Conservation (phyloP, 2,113 vertebrate species). For the Paradisaea rubra region DNA sequence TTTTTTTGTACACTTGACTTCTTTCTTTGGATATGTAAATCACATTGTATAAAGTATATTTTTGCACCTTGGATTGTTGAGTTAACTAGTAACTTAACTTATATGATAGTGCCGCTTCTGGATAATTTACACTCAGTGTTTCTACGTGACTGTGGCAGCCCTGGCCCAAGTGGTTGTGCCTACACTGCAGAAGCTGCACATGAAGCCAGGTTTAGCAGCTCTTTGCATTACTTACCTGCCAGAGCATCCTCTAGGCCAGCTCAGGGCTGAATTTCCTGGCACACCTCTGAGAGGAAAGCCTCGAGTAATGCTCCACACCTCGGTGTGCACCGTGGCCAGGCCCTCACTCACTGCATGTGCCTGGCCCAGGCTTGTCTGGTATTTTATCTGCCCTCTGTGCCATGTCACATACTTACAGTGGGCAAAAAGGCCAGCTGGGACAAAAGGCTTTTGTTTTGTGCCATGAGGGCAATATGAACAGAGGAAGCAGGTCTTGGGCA, state of each 20-base stretch:
- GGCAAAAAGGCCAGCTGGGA: background rate
- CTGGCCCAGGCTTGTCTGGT: background rate
- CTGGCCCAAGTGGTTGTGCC: background rate
- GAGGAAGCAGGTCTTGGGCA: background rate
- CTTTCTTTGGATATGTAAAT: background rate
- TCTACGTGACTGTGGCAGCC: background rate
- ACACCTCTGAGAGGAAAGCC: background rate
- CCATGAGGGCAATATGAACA: background rate
- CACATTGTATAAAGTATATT: background rate
- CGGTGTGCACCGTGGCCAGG: rapidly evolving
- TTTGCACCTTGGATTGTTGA: no score
- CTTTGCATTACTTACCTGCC: background rate
- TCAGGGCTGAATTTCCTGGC: background rate
- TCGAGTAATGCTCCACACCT: background rate
- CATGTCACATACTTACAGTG: background rate
- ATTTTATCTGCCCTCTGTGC: background rate
- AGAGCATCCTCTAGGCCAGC: conserved; percentile 8
- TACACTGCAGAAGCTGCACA: background rate
- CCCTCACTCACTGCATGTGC: background rate
- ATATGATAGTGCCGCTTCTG: background rate
- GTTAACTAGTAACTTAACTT: no score
- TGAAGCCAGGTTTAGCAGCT: background rate
- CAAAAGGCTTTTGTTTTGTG: background rate
- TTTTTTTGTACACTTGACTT: background rate
- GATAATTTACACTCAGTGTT: background rate